These are phyloP conservation scores for Psix sp. DNA, from an alignment of 1,140 invertebrate species.

Conservation along the genomic window DNA sequence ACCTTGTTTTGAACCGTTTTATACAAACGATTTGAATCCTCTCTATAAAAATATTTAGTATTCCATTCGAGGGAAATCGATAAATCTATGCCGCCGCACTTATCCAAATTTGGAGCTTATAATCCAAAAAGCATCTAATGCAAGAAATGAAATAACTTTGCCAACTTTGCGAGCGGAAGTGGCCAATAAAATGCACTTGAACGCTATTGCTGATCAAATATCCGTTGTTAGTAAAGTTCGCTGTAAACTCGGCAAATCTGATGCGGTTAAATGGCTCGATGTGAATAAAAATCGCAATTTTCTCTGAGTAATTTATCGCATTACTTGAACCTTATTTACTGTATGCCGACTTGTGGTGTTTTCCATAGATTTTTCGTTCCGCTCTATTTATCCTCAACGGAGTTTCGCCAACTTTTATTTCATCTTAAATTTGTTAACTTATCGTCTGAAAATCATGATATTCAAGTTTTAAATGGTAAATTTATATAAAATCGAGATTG, in stretches of 20 bases:
- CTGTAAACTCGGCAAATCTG: slow-evolving; percentile 21
- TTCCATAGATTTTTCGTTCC: no score
- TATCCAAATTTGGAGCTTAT: neutral
- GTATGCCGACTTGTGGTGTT: no score
- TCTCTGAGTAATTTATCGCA: neutral
- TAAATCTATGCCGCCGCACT: slow-evolving; percentile 3
- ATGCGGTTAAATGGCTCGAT: slow-evolving; percentile 16
- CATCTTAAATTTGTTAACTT: no score
- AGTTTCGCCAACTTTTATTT: no score
- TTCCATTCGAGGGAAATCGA: neutral
- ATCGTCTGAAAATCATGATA: no score
- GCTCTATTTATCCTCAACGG: no score
- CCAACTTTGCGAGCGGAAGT: slow-evolving; percentile 17
- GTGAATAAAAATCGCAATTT: neutral
- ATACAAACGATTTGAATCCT: no score
- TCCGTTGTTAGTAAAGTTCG: slow-evolving; percentile 23
- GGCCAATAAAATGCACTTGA: slow-evolving; percentile 32
- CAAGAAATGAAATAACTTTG: slow-evolving; percentile 40
- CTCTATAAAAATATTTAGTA: no score
- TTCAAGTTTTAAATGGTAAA: no score
- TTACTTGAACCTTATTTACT: no score
- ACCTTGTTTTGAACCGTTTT: no score
- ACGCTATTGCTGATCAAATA: slow-evolving; percentile 29
- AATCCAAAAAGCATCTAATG: slow-evolving; percentile 8
- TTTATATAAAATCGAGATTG: no score